A percentile compares a stretch with the other conserved stretches of the same genome.
phyloP scores from a whole-genome alignment of 2,888 invertebrate genomes.

The Synergus laeviventris region DNA sequence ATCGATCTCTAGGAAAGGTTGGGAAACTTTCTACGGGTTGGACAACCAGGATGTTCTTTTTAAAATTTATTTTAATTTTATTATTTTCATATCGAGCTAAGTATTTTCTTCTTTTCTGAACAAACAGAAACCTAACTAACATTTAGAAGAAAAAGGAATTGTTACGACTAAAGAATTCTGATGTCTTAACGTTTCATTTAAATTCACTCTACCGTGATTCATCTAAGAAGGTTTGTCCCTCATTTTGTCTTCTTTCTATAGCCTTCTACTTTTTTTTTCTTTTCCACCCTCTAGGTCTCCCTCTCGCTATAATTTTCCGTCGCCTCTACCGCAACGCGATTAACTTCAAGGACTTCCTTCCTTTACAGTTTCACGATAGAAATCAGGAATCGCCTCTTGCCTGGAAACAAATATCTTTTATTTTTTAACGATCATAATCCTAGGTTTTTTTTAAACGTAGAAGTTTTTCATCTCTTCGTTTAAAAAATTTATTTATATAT shows the following conservation, averaged over 20 bases:
- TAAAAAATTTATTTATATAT: too few relatives aligned
- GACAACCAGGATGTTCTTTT: too few relatives aligned
- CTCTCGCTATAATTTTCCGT: conserved; percentile 57
- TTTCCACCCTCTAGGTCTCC: conserved; percentile 52
- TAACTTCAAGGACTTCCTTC: conserved; percentile 57
- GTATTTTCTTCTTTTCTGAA: too few relatives aligned
- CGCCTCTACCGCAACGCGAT: conserved; percentile 55
- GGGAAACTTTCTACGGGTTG: too few relatives aligned
- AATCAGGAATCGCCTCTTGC: conserved; percentile 19
- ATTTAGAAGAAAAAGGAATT: neutral
- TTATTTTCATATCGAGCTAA: too few relatives aligned
- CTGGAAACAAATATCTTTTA: neutral
- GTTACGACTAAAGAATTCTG: conserved; percentile 1
- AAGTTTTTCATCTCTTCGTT: neutral
- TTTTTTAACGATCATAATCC: neutral
- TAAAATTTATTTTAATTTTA: too few relatives aligned
- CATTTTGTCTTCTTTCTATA: conserved; percentile 21
- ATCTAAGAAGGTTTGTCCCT: conserved; percentile 57
- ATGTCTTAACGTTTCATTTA: conserved; percentile 60
- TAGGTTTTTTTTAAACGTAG: neutral
- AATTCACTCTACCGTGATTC: conserved; percentile 61
- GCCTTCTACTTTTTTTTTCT: conserved; percentile 40
- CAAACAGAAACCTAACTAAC: too few relatives aligned
- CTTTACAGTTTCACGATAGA: conserved; percentile 15
- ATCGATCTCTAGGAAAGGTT: too few relatives aligned